Evolutionary conservation across 2,797 vertebrate genomes (phyloP), one percentile per base, ranked within the genome.

Genomic region (Octomys mimax): DNA sequence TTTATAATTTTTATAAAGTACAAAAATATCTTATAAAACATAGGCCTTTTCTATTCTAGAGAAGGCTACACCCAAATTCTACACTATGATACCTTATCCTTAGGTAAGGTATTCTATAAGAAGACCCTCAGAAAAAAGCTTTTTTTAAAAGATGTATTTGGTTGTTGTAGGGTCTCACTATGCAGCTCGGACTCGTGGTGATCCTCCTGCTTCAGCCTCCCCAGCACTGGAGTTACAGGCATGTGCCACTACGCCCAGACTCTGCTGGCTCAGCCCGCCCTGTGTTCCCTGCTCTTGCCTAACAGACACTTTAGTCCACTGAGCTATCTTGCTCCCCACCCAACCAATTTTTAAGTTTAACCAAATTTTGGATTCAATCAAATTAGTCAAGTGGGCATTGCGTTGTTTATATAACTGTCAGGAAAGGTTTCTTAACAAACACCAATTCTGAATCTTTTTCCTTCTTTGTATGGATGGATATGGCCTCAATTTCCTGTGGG

Each of bases 1-100:
- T 49, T 49, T 42, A 42, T 77, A 62, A 81, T 6, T 94, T 92
- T 61, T 21, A 85, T n/a, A 87, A 91, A 89, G n/a, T 59, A 31
- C 24, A 96, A 82, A 86, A 93, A 10, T 89, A 91, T 46, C 95
- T 96, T n/a, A 75, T 87, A 61, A 93, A 97, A 95, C 0, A 91
- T 0, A 82, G 62, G 4, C 42, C 89, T 93, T 96, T 70, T 93
- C 31, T 18, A 0, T 94, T 54, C 33, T 75, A 42, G 84, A 81
- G 97, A 93, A 80, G 59, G 16, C 84, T 66, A 89, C 89, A 22
- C 46, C 62, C 68, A 87, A 97, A 93, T 46, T 33, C 68, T 79
- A 87, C 12, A 62, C 28, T 80, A 71, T 92, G 42, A 85, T 93
- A 42, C 42, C 42, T 42, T 42, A 42, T 42, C 42, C 5, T 42